Percentiles rank a stretch among this genome's conserved stretches.
phyloP scores from a whole-genome alignment of 2,113 vertebrate species.

The Illadopsis cleaveri region DNA sequence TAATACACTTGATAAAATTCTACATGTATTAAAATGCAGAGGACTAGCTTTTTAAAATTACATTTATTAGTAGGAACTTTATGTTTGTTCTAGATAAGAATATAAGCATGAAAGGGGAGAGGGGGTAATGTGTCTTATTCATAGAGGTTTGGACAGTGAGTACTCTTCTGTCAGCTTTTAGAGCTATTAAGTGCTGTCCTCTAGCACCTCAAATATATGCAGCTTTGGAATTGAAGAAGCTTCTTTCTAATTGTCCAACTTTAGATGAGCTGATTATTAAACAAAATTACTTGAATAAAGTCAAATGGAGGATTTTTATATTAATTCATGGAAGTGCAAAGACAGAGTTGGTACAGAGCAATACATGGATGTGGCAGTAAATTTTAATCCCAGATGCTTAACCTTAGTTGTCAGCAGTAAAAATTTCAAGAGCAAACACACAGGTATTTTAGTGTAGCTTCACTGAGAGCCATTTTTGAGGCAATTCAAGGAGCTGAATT shows the following conservation, averaged over 20 bases:
- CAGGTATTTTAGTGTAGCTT: background rate
- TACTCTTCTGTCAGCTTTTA: background rate
- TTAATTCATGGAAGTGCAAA: background rate
- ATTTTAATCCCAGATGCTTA: background rate
- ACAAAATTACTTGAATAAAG: background rate
- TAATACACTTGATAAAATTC: background rate
- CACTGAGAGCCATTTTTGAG: background rate
- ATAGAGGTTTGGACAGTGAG: background rate
- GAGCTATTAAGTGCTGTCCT: background rate
- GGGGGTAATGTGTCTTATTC: background rate
- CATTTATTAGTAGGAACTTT: background rate
- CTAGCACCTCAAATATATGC: background rate
- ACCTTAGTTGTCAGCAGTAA: background rate
- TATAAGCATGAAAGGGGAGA: background rate
- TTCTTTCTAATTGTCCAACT: background rate
- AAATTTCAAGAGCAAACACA: background rate
- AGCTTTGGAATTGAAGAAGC: background rate
- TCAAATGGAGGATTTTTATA: background rate
- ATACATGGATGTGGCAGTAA: background rate
- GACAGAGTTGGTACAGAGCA: background rate
- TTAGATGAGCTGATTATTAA: background rate
- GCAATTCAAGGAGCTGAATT: background rate
- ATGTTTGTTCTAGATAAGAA: background rate
- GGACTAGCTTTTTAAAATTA: background rate
- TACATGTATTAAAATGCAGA: background rate